Base-by-base conservation (phyloP, 2,113 vertebrate genomes). In the Grallaria varia region DNA sequence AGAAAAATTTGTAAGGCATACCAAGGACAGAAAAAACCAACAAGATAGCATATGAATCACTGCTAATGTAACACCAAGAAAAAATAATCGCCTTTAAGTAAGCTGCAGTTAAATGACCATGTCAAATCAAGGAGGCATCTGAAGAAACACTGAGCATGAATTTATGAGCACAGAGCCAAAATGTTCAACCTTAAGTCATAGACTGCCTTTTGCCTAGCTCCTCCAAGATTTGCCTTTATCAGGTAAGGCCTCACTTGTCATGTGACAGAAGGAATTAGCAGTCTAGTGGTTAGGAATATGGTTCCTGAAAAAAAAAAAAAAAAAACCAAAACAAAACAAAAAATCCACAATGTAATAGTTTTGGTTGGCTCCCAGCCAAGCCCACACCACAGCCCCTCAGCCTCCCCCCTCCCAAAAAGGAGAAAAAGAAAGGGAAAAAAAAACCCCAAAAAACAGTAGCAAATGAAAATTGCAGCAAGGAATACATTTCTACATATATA, bases 1-100 rank as follows among this genome's bases (percentile, higher is more conserved):
- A 94, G 63, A 71, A 95, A 96, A 95, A 94, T 71, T 90, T 91
- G 73, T 92, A 89, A 84, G 87, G 84, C 86, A 71, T 66, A 95
- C 49, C 28, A 56, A 87, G 55, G 93, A 69, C 90, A 84, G 35
- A 56, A 67, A 59, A 45, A 0, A 27, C 17, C 8, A 37, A 45
- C 33, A 23, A 35, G 33, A 25, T 10, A 80, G 35, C 10, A 1
- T 63, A 49, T 40, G 71, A 28, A 73, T 59, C 8, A 20, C 64
- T 68, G 23, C 27, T 40, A 55, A 68, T 1, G 8, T 47, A 45
- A 47, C 19, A 58, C 9, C 1, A 24, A 39, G 25, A 52, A 50
- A 20, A 67, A 22, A 19, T n/a, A n/a, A n/a, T 27, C 44, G 20
- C 6, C 39, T 45, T 84, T 53, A 68, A 62, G 11, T 52, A 80